Evolutionary conservation across 2,888 invertebrate genomes (phyloP), one percentile per base, ranked within the genome.

Genomic region (Adelphocoris suturalis): DNA sequence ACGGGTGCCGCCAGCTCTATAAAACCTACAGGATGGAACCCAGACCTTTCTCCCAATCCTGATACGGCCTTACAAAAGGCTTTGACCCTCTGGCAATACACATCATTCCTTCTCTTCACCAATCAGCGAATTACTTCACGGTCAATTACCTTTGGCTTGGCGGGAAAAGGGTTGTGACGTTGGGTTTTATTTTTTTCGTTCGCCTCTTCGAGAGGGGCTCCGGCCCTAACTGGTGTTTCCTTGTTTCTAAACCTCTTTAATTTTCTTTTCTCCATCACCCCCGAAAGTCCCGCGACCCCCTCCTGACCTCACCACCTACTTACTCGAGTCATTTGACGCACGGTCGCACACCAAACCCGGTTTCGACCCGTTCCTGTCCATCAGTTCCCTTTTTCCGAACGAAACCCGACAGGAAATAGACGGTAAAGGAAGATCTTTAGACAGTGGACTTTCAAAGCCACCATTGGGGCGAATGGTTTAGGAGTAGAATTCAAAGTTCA

Each of bases 41-140:
- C 68, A 7, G 27, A 27, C 19, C 19, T 23, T 11, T 23, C 27
- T 68, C 27, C 68, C 61, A 61, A 61, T 61, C 61, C 19, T 68
- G 68, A 23, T 68, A 68, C 68, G 23, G 11, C 68, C 23, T 11
- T 7, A 23, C 23, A 78, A 47, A 47, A 78, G 78, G 46, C 78
- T 78, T 78, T 78, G 78, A 78, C 37, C 78, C 78, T 16, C 78
- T 19, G 47, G 19, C 82, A 52, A 23, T 82, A 82, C 82, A 82
- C 82, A 52, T 82, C 52, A 52, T 52, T 52, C 37, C 78, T 68
- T 19, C 82, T 52, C 82, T 48, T 48, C 75, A 37, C 68, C 86
- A 86, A 86, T 86, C 86, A 86, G 86, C 86, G 68, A 86, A 86
- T 86, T 68, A 86, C 68, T 68, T 68, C 46, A 46, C 86, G 75